Percentiles rank a stretch among this genome's conserved stretches.
Evolutionary conservation across 92 coral and sea anemone species (phyloP).

Genomic region (Diadumene lineata): DNA sequence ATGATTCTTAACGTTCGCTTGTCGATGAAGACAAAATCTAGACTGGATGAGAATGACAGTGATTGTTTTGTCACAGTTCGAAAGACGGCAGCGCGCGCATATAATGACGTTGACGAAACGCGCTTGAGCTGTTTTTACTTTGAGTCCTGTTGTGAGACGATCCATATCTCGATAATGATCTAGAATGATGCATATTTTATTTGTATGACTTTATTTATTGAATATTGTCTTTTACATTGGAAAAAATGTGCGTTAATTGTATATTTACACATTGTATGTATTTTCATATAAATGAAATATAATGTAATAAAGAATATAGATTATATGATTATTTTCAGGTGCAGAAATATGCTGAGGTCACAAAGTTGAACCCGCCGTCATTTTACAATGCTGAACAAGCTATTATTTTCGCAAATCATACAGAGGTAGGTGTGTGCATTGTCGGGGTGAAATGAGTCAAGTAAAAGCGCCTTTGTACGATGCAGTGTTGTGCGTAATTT

Average conservation of each 20-base stretch:
- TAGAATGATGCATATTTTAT: background rate
- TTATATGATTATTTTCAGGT: slow-evolving; percentile 28
- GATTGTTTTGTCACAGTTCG: background rate
- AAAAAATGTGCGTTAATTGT: background rate
- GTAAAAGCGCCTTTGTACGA: no score
- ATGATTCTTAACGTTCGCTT: background rate
- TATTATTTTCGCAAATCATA: slow-evolving; percentile 13
- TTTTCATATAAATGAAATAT: background rate
- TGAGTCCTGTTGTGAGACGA: no score
- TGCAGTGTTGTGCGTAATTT: no score
- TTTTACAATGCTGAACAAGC: slow-evolving; percentile 47
- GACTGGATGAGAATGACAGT: background rate
- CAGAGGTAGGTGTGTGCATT: slow-evolving; percentile 33
- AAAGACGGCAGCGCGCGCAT: background rate
- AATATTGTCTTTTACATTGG: background rate
- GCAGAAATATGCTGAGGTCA: slow-evolving; percentile 46
- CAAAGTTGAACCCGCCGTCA: slow-evolving; percentile 73
- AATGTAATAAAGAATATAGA: no score
- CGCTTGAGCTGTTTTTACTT: no score
- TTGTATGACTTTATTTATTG: background rate
- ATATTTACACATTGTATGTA: background rate
- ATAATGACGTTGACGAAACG: no score
- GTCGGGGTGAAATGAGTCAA: no score
- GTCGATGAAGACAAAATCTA: background rate
- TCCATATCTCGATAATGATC: background rate